A percentile compares a stretch with the other conserved stretches of the same genome.
phyloP scores from a whole-genome alignment of 2,113 vertebrate genomes.

The Dinomys branickii region DNA sequence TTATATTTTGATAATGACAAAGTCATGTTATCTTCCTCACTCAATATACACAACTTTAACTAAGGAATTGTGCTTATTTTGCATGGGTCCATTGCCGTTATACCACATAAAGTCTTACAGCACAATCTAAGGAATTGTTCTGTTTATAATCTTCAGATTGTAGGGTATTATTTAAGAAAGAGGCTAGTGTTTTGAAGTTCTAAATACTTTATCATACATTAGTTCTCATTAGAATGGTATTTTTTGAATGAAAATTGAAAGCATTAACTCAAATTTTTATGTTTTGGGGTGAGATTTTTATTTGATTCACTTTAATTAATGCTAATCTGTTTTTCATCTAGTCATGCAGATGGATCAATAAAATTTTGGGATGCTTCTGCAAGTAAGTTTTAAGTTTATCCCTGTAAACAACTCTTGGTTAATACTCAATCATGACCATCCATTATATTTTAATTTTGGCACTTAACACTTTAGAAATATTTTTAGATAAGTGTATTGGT shows the following conservation, averaged over 20 bases:
- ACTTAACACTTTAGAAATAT: conserved; percentile 25
- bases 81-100: not conserved
- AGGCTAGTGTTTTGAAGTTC: not conserved
- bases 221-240: conserved; percentile 39
- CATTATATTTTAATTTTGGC: conserved; percentile 42
- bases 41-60: not conserved
- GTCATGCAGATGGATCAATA: conserved; percentile 97
- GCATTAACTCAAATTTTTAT: not conserved
- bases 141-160: conserved; percentile 42
- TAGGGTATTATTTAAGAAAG: conserved; percentile 10
- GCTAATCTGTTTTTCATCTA: conserved; percentile 85
- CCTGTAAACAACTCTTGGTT: conserved; percentile 57
- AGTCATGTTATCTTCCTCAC: conserved; percentile 29
- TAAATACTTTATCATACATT: not conserved
- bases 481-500: conserved; percentile 24
- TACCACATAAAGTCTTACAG: not conserved
- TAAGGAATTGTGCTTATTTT: conserved; percentile 1
- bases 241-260: conserved; percentile 32
- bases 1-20: conserved; percentile 47
- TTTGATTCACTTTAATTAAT: conserved; percentile 79
- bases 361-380: conserved; percentile 97
- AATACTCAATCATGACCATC: not conserved
- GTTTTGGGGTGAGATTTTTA: conserved; percentile 58
- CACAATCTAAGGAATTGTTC: conserved; percentile 39
- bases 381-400: conserved; percentile 90